Base-by-base conservation (phyloP, 2,113 vertebrate genomes). In the Oxygymnocypris stewartii region DNA sequence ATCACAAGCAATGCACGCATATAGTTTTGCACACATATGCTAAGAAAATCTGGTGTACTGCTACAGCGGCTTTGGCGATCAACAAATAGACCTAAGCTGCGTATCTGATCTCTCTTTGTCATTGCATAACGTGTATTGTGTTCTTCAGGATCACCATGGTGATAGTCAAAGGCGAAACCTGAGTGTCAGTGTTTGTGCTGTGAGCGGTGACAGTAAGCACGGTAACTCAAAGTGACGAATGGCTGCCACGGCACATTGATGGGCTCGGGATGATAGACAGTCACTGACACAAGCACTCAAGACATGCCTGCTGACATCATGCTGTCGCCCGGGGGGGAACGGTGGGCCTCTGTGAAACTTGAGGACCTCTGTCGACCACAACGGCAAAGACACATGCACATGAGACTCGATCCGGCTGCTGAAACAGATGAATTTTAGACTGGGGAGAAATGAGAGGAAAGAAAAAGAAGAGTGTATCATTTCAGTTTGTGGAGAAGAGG, bases 251-350 rank as follows among this genome's bases (percentile, higher is more conserved):
- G 88, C 74, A 12, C 85, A 88, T 89, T 93, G 93, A 94, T 92
- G 86, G 90, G 90, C 83, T 88, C 88, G 88, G 89, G 91, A 92
- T 94, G 94, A 95, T 90, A 90, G 94, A 94, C 93, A 92, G 89
- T 88, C 91, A 87, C 90, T 95, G 94, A 95, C 94, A 93, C 89
- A 92, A 57, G 91, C 65, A 25, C 71, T 89, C 84, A 84, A 76
- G 49, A 85, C 85, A 67, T 44, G 79, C 65, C 82, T 35, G 86
- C 90, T 94, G 94, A 95, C 95, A 94, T 93, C 92, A 90, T 87
- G 84, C 91, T 90, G 92, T 95, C 92, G 92, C 95, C 92, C 87
- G 88, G 2, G 92, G 93, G 91, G 92, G 90, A 92, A 85, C 88
- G 37, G 89, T 54, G 65, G 91, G 90, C 91, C 87, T 85, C 88